Evolutionary conservation across 2,888 invertebrate species (phyloP), one percentile per base, ranked within the genome.

Genomic region (Amblyteles armatorius): DNA sequence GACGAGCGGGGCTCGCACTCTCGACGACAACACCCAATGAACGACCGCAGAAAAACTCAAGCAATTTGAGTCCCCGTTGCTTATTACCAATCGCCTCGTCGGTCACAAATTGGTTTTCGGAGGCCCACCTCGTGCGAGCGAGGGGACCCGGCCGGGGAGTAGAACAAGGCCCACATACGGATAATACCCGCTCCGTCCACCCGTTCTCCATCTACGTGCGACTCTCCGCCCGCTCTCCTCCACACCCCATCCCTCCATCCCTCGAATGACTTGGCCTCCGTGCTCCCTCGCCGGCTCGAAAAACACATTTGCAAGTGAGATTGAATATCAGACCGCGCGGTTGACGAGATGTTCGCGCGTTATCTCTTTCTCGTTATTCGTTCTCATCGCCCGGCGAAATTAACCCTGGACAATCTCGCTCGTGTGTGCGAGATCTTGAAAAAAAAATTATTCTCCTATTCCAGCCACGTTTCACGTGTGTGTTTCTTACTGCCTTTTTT

Each of bases 1-100:
- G 78, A 67, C 63, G 48, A 82, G 82, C 73, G 33, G 81, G 72
- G 73, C 76, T 76, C 84, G 84, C 84, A 86, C 84, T 86, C 86
- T 86, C 90, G 92, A 93, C 93, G 93, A 93, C 93, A 92, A 91
- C 91, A 90, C 89, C 91, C 92, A 91, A 92, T 91, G 92, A 91
- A 91, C 90, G 91, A 91, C 91, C 91, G 90, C 91, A 92, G 92
- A 93, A 93, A 93, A 92, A 92, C 90, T 92, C 91, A 91, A 91
- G 91, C 93, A 93, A 93, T 92, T 93, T 91, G 91, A 92, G 91
- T 92, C 90, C 90, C 91, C 88, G 91, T 91, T 90, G 90, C 92
- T 92, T 93, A 92, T 93, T 93, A 93, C 92, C 92, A 91, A 93
- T 93, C 92, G 91, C 91, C 91, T 93, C 92, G 91, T 92, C 93